Base-by-base conservation (phyloP, 2,113 vertebrate genomes). In the Toxotes jaculatrix region DNA sequence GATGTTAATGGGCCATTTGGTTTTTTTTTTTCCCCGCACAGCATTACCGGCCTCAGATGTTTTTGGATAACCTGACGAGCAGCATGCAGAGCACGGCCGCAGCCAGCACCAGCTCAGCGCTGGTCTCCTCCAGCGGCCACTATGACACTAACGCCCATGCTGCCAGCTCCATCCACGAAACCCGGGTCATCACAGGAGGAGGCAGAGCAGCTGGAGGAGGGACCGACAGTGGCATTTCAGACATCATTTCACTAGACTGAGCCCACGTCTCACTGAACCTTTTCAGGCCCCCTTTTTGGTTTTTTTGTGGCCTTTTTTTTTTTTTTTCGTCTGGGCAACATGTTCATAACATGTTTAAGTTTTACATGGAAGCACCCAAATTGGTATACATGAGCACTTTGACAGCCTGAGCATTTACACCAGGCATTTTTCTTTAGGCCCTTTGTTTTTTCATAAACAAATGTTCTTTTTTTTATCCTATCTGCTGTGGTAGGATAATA, bases 11-110 rank as follows among this genome's bases (percentile, higher is more conserved):
- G 27, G 27, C 27, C 27, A 27, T 27, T 27, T 27, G 27, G n/a
- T n/a, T n/a, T 27, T 27, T 3, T 62, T 9, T 77, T 27, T 57
- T 59, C 7, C 40, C 61, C 69, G 21, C 34, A 32, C 88, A 98
- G 96, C 97, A 98, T 96, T 99, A 98, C 96, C 96, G 97, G 93
- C 94, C 97, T 75, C 96, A 96, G 95, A 97, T 98, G 96, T 99
- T 98, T 95, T 95, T 99, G 95, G 97, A 98, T 93, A 98, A 93
- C 96, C 96, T 98, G 90, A 95, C 96, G 67, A 96, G 95, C 93
- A 96, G 96, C 90, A 95, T 98, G 87, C 96, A 96, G 91, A 96
- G 94, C 85, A 94, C 83, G 7, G 74, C 95, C 67, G 95, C 93
- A 82, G 88, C 95, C 93, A 96, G 94, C 91, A 95, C 95, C 56